Percentiles rank a stretch among this genome's conserved stretches.
These are phyloP conservation scores for Syngnathus floridae DNA, from an alignment of 2,113 vertebrate genomes.

Conservation along the genomic window DNA sequence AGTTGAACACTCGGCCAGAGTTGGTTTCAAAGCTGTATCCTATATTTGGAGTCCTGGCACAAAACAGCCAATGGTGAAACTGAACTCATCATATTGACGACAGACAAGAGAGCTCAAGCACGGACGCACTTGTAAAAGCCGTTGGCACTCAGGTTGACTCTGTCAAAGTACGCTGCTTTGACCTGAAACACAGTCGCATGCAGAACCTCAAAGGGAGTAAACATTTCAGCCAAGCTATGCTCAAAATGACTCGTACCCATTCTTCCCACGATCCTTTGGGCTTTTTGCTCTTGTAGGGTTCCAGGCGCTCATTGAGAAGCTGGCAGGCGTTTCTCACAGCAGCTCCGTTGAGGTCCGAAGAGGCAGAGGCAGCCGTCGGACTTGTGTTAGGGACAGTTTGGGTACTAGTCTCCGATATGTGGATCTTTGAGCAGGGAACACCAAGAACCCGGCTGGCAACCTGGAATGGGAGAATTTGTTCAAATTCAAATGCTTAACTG, in stretches of 20 bases:
- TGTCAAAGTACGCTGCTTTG: constrained; percentile 73
- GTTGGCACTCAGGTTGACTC: constrained; percentile 83
- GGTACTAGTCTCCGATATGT: constrained; percentile 94
- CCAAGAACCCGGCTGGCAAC: constrained; percentile 83
- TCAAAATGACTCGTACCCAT: constrained; percentile 75
- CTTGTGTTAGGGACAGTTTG: constrained; percentile 90
- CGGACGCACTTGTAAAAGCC: constrained; percentile 88
- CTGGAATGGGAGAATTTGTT: constrained; percentile 52
- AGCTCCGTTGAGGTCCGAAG: constrained; percentile 88
- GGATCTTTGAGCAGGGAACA: constrained; percentile 79
- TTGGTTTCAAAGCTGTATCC: constrained; percentile 81
- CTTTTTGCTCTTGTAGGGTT: constrained; percentile 77
- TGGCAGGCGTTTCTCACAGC: constrained; percentile 81
- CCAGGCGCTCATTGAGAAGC: constrained; percentile 76
- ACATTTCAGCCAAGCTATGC: not conserved
- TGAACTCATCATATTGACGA: not conserved
- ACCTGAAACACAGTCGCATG: constrained; percentile 68
- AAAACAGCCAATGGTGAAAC: not conserved
- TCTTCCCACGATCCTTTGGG: constrained; percentile 84
- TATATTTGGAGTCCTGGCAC: constrained; percentile 78
- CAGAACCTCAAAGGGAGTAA: not conserved
- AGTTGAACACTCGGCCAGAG: constrained; percentile 80
- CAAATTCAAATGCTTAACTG: too few relatives aligned
- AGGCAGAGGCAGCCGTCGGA: constrained; percentile 85
- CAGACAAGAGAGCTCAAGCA: not conserved